Evolutionary conservation across 2,113 vertebrate species (phyloP), one percentile per base, ranked within the genome.

Genomic region (Pedetes capensis): DNA sequence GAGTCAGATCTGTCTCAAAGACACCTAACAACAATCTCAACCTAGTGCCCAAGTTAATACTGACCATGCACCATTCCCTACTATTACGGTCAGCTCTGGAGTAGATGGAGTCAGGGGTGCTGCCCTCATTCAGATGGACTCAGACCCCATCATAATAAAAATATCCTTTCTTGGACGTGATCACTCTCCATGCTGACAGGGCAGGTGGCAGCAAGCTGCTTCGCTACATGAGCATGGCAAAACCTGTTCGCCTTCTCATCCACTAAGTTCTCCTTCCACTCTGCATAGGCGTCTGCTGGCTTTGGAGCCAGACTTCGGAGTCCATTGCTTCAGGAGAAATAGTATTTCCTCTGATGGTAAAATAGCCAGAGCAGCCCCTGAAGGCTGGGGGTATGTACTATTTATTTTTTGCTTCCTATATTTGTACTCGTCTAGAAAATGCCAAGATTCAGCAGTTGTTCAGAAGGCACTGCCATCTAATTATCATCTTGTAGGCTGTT

Each of bases 341-440:
- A 5, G 1, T 22, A 29, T 39, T n/a, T 82, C 61, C 78, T 82
- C 37, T 57, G 37, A 44, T 69, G 72, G 51, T 49, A 25, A 0
- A 3, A 13, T 11, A 68, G 72, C 63, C 2, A 9, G 32, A 66
- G 25, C 22, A 53, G 84, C 61, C 47, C 2, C 22, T 7, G 37
- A 92, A 78, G 61, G 37, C 72, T 69, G 17, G n/a, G 27, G 27
- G 44, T n/a, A 29, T 49, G 8, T 32, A 3, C 25, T 47, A 27
- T 72, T 81, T 42, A 29, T 68, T 83, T 95, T 79, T 57, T 87
- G 63, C 55, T 22, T 25, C 68, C 89, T 91, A 55, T 34, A 7
- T 75, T 79, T 86, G 34, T 49, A 23, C 32, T 53, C 68, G 81
- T 68, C 53, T 53, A 68, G 66, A 72, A 85, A 78, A 53, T 49